Evolutionary conservation across 92 coral and sea anemone genomes (phyloP), one percentile per base, ranked within the genome.

Genomic region (Desmophyllum pertusum): DNA sequence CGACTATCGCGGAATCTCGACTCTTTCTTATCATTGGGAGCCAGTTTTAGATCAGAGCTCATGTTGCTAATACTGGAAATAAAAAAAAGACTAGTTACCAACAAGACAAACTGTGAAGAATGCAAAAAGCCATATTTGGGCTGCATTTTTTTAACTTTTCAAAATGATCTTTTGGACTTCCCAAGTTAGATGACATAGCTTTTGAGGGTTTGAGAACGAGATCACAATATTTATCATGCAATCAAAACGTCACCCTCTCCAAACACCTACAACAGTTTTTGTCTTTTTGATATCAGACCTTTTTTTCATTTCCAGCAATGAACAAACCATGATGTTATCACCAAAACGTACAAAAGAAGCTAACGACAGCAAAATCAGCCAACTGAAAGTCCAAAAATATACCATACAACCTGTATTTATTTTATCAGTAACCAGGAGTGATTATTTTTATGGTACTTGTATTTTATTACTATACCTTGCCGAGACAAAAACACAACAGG

Each of bases 31-130:
- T 82, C 86, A 72, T 71, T 71, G 30, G 75, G 65, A 18, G 84
- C 75, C 84, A 69, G 35, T 69, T 80, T 80, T 41, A 42, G 76
- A 70, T 81, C 85, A 70, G 77, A 81, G 77, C 77, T 81, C 77
- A 82, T 71, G 86, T 57, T 82, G 78, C 55, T 72, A 62, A 71
- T 82, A 70, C 86, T 82, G 78, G 86, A 82, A 82, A 73, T 48
- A 59, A 70, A 82, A 72, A 71, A 82, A 72, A 72, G 31, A 57
- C 78, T 46, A 53, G 79, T 82, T 59, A 71, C 39, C 86, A 82
- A 82, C 77, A 57, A 69, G 68, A 51, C 77, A 81, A 80, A 67
- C 67, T n/a, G 57, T 67, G 67, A 66, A 18, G 61, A 70, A 40
- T 13, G 21, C 31, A 55, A 57, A 38, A 37, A 25, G 42, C 21